phyloP scores from a whole-genome alignment of 2,113 vertebrate genomes.

The Elaphurus davidianus region DNA sequence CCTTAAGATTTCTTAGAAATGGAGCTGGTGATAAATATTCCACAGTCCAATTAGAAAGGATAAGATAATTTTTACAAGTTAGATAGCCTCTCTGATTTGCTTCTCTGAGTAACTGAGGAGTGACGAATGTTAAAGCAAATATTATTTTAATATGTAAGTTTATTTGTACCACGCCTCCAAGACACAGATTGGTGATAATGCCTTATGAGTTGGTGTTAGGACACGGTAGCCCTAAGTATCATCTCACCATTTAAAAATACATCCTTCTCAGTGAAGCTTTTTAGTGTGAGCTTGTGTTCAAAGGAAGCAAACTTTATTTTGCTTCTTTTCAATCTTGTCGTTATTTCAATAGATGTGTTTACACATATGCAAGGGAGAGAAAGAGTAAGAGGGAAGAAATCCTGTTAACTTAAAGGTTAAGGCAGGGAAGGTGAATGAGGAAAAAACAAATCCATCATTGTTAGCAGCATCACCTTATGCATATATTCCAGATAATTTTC shows the following conservation, averaged over 20 bases:
- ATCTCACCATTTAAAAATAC: background rate
- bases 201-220: background rate
- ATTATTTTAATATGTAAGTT: background rate
- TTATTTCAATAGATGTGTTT: background rate
- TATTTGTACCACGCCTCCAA: background rate
- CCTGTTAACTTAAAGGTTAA: background rate
- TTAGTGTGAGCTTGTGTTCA: background rate
- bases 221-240: background rate
- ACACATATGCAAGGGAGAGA: background rate
- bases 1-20: slow-evolving; percentile 1
- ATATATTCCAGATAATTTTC: background rate
- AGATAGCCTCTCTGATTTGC: background rate
- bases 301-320: background rate
- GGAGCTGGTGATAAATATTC: background rate
- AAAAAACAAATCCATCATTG: background rate
- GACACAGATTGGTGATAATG: background rate
- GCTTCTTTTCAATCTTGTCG: background rate
- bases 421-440: background rate
- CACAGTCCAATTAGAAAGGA: background rate
- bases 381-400: background rate
- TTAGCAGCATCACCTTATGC: background rate
- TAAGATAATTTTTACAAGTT: background rate
- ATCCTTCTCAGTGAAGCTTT: background rate
- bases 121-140: slow-evolving; percentile 25
- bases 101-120: background rate